Evolutionary conservation across 2,888 invertebrate genomes (phyloP).

Genomic region (Dysmachus trigonus): DNA sequence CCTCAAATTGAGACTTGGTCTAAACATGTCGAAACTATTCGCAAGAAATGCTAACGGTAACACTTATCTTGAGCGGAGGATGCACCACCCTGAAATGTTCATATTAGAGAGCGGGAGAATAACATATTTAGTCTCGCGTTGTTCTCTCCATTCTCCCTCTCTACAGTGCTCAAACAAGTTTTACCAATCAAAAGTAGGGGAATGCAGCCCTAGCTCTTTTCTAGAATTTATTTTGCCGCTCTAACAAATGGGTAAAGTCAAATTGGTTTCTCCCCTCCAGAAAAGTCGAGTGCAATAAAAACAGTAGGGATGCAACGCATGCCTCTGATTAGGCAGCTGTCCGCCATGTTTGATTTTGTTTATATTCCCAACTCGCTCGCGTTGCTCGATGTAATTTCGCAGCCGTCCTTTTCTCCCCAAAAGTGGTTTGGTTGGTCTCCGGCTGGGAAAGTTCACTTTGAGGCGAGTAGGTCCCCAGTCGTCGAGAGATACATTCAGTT

Average conservation of each 20-base stretch:
- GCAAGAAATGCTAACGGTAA: not conserved
- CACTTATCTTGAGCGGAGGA: not conserved
- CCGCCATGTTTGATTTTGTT: slow-evolving; percentile 64
- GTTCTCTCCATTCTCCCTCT: not conserved
- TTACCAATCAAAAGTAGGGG: not conserved
- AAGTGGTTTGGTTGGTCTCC: not conserved
- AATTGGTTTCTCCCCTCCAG: slow-evolving; percentile 4
- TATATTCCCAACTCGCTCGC: slow-evolving; percentile 52
- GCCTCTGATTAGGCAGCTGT: slow-evolving; percentile 60
- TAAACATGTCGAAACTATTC: not conserved
- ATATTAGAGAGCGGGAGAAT: not conserved
- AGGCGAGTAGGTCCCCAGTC: slow-evolving; percentile 42
- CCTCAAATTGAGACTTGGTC: not conserved
- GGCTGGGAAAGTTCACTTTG: not conserved
- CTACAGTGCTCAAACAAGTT: not conserved
- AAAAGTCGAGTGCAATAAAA: not conserved
- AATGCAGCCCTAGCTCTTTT: not conserved
- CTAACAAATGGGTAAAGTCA: not conserved
- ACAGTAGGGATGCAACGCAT: slow-evolving; percentile 57
- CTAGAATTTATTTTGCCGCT: not conserved
- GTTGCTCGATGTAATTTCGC: not conserved
- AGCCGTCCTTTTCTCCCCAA: not conserved
- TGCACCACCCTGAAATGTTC: not conserved
- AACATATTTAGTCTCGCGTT: not conserved
- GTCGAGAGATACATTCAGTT: slow-evolving; percentile 56